Evolutionary conservation across 2,888 invertebrate species (phyloP).

Genomic region (Idaea dimidiata): DNA sequence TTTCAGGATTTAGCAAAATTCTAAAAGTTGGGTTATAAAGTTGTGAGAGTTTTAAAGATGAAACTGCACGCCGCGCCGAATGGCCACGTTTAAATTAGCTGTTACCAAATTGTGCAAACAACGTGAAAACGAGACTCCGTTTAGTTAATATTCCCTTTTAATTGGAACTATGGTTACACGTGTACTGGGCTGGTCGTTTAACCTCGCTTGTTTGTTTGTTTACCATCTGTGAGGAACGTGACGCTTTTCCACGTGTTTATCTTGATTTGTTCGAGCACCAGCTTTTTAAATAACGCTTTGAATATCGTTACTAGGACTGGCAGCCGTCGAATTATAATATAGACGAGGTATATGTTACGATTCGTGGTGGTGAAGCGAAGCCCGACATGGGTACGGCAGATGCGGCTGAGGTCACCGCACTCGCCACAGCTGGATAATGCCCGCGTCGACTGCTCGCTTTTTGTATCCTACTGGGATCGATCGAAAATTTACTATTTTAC

Average conservation of each 20-base stretch:
- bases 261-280: slow-evolving; percentile 14
- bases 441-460: slow-evolving; percentile 46
- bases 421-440: slow-evolving; percentile 64
- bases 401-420: slow-evolving; percentile 69
- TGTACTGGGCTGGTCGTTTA: slow-evolving; percentile 14
- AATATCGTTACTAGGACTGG: slow-evolving; percentile 14
- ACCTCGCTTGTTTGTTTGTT: slow-evolving; percentile 26
- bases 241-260: slow-evolving; percentile 32
- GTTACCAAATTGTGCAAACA: slow-evolving; percentile 17
- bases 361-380: slow-evolving; percentile 55
- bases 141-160: slow-evolving; percentile 18
- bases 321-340: slow-evolving; percentile 17
- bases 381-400: slow-evolving; percentile 56
- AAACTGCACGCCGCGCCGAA: slow-evolving; percentile 8
- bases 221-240: slow-evolving; percentile 31
- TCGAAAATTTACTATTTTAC: background rate
- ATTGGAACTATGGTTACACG: slow-evolving; percentile 23
- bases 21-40: slow-evolving; percentile 12
- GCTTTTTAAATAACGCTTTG: slow-evolving; percentile 19
- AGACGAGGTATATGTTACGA: slow-evolving; percentile 35
- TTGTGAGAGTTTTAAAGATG: background rate
- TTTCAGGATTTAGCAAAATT: background rate
- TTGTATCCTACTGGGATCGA: slow-evolving; percentile 40
- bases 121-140: slow-evolving; percentile 12
- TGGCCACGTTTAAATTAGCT: slow-evolving; percentile 6